Base-by-base conservation (phyloP, 2,888 invertebrate genomes). In the Odontocolon sp. region DNA sequence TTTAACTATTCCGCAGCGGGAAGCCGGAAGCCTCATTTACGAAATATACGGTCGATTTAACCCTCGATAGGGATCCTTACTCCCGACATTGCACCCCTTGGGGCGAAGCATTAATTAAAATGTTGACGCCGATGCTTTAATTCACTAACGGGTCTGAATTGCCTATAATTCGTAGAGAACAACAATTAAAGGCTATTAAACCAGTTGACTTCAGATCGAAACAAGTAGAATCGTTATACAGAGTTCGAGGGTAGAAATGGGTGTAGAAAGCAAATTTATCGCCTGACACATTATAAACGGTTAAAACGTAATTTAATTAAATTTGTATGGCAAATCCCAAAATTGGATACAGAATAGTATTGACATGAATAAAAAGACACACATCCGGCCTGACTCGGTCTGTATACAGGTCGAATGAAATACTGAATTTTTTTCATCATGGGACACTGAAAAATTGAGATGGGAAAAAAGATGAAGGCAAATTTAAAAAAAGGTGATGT, bases 91-190 rank as follows among this genome's bases (percentile, higher is more conserved):
- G 14, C 26, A 26, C 11, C 50, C 50, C 50, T 11, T 14, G 26
- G 33, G n/a, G 33, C 26, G 11, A 18, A 9, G 3, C 14, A 16
- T 6, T 42, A 23, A 70, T 70, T 36, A 36, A 45, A 45, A 36
- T 45, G 2, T 36, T 36, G 33, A 11, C 56, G 16, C 21, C 21
- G 18, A 14, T 28, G 21, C 42, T 54, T 54, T 33, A 54, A 54
- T 70, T 63, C 40, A 42, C 16, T 54, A 31, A 61, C 33, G 23
- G 23, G 26, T 16, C 31, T 54, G 23, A 70, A 54, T 61, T 33
- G 70, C 42, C 14, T 9, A 33, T 63, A 54, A 70, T 61, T 54
- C 54, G 11, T 14, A 1, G 5, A 11, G 47, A 33, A 14, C 9
- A 14, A 47, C 16, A 45, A 63, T 63, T 33, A 42, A 11, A 36